phyloP scores from a whole-genome alignment of 2,113 vertebrate genomes.

The Aplodontia rufa region DNA sequence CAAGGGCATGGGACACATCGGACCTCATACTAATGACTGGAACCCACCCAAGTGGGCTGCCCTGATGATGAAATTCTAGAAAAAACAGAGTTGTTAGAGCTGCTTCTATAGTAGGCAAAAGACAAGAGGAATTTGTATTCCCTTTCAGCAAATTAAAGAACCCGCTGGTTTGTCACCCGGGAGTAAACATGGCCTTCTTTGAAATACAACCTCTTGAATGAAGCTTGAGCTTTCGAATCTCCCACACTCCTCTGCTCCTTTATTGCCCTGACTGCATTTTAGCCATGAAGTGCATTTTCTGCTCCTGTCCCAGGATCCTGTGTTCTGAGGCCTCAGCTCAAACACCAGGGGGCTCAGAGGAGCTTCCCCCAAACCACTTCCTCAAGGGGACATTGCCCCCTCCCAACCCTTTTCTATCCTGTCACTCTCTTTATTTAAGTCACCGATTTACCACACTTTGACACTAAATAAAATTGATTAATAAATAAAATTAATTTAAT shows the following conservation, averaged over 20 bases:
- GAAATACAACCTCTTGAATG: neutral
- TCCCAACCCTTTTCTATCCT: neutral
- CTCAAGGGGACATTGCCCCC: no score
- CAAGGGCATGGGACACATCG: neutral
- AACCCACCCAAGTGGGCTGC: neutral
- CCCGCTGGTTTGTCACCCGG: neutral
- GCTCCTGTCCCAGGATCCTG: accelerated
- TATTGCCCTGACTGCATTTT: neutral
- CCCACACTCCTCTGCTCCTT: neutral
- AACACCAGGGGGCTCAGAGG: neutral
- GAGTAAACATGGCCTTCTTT: neutral
- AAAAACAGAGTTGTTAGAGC: neutral
- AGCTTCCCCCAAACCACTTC: neutral
- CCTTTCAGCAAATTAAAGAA: neutral
- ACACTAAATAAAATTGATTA: no score
- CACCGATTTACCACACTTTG: neutral
- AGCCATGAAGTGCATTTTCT: neutral
- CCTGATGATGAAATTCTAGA: neutral
- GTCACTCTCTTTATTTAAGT: neutral
- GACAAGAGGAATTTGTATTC: neutral
- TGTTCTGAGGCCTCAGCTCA: neutral
- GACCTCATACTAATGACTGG: neutral
- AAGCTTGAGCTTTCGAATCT: neutral
- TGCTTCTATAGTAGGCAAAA: neutral
- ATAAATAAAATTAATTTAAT: no score